Evolutionary conservation across 2,113 vertebrate species (phyloP), one percentile per base, ranked within the genome.

Genomic region (Ceratotherium simum): DNA sequence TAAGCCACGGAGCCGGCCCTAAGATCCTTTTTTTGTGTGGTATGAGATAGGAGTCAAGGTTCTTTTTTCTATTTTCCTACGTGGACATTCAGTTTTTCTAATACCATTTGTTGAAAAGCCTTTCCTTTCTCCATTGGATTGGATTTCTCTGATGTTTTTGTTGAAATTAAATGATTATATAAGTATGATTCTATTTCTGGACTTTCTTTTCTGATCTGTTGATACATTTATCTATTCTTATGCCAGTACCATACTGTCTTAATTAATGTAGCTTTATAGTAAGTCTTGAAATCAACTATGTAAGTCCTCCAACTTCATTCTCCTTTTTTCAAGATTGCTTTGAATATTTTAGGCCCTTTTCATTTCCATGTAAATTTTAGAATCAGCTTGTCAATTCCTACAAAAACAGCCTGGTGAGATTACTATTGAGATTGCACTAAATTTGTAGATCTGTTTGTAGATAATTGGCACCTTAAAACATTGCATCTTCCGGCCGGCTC

Each of bases 331-430:
- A 80, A 65, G 7, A 87, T 70, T 69, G 1, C 9, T 83, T 92
- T 88, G 60, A 82, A 76, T 70, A 92, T 82, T 88, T 70, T 64
- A 82, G 46, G 42, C 70, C 12, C 11, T 51, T 75, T 86, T 58
- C 9, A 97, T 62, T 93, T 76, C 31, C n/a, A 83, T 42, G 46
- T 51, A 42, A n/a, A 90, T 80, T 90, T 97, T 80, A 42, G 48
- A 93, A 90, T 90, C 82, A 80, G 16, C 4, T 91, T 42, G 27
- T 88, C 21, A 88, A 79, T 58, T 83, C 64, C 54, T 58, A 12
- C 56, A 91, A 69, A 81, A 56, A 46, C 31, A 33, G 6, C 2
- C 27, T 85, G 39, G 21, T 88, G 56, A 95, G 33, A 84, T 67
- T 79, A 58, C 67, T 5, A 73, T 94, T 88, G 64, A 27, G 36